Evolutionary conservation across 2,113 vertebrate genomes (phyloP).

Genomic region (Chlorocebus sabaeus): DNA sequence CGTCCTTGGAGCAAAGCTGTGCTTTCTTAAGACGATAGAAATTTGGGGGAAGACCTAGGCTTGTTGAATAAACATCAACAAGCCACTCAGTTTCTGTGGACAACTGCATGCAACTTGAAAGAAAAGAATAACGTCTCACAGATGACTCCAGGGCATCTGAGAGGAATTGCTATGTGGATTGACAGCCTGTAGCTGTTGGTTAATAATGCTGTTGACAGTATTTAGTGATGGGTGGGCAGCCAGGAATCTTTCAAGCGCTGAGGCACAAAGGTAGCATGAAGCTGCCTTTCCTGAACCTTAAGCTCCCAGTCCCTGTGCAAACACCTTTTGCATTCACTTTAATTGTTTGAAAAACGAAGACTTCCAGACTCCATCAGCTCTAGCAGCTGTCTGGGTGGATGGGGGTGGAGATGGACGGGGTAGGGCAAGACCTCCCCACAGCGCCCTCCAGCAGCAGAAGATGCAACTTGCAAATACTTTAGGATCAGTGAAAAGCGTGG

Average conservation of each 20-base stretch:
- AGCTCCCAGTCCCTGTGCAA: background rate
- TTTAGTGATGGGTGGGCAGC: background rate
- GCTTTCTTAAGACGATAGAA: background rate
- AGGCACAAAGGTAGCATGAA: background rate
- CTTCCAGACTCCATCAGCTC: background rate
- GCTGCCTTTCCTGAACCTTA: background rate
- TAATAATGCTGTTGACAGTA: background rate
- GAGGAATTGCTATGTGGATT: background rate
- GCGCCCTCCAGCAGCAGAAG: conserved; percentile 2
- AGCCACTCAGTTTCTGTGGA: background rate
- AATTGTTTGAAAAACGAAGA: conserved; percentile 38
- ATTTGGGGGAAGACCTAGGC: background rate
- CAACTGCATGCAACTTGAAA: background rate
- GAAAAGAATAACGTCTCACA: background rate
- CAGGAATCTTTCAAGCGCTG: background rate
- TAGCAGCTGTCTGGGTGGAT: background rate
- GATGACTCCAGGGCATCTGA: background rate
- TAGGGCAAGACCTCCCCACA: background rate
- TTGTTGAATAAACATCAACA: background rate
- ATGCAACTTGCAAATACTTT: background rate
- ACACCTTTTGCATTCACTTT: background rate
- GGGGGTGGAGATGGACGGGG: background rate
- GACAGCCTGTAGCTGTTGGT: background rate
- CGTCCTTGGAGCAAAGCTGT: background rate
- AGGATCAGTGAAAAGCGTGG: background rate